Evolutionary conservation across 2,113 vertebrate species (phyloP).

Genomic region (Thalassarche chlororhynchos): DNA sequence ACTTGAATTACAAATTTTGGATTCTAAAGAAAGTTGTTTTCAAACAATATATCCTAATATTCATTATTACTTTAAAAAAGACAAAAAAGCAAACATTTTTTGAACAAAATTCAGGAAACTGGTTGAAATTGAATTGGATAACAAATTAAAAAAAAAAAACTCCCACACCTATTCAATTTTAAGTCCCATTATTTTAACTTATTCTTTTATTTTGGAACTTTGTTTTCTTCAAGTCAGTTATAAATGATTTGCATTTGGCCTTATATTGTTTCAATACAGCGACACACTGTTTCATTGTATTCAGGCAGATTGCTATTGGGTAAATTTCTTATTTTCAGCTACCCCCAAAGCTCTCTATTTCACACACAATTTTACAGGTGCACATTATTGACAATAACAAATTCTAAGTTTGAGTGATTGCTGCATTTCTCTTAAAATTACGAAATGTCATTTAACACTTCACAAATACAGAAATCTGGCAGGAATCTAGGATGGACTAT

Average conservation of each 20-base stretch:
- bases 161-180: not conserved
- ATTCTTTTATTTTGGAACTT: not conserved
- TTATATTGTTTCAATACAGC: not conserved
- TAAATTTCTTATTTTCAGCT: not conserved
- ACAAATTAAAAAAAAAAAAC: not conserved
- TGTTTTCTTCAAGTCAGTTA: not conserved
- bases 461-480: not conserved
- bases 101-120: not conserved
- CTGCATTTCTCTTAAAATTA: not conserved
- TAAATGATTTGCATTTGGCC: not conserved
- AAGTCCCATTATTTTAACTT: not conserved
- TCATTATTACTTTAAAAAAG: not conserved
- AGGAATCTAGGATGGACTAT: not conserved
- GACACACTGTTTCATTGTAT: not conserved
- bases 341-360: not conserved
- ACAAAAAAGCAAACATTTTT: not conserved
- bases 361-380: not conserved
- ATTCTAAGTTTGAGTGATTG: not conserved
- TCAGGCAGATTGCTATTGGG: no score
- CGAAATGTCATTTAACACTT: not conserved
- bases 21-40: not conserved
- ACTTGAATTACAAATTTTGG: not conserved
- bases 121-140: not conserved
- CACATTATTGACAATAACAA: not conserved
- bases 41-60: not conserved